phyloP scores from a whole-genome alignment of 1,140 invertebrate genomes.

The Drosophila nigromelanica region DNA sequence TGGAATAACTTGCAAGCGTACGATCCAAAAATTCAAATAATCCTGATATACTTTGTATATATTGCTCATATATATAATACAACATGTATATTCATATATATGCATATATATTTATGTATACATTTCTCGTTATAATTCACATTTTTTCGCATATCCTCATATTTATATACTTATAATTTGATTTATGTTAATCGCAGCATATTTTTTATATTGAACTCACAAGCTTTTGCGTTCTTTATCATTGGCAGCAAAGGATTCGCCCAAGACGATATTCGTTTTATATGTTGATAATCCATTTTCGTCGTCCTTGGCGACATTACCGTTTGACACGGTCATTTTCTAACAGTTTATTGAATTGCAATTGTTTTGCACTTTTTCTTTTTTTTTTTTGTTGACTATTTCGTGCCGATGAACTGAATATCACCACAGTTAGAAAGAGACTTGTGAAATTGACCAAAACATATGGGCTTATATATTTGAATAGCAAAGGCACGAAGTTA shows the following conservation, averaged over 20 bases:
- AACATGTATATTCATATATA: no score
- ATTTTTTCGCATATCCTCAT: neutral
- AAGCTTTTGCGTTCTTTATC: conserved; percentile 58
- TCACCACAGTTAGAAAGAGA: conserved; percentile 14
- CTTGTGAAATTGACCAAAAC: conserved; percentile 29
- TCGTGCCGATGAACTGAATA: conserved; percentile 35
- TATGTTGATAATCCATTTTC: conserved; percentile 61
- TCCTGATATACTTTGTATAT: neutral
- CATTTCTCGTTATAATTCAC: neutral
- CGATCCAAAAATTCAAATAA: no score
- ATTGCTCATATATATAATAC: conserved; percentile 1
- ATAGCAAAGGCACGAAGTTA: conserved; percentile 2
- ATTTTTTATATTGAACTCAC: conserved; percentile 50
- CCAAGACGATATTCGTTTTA: conserved; percentile 68
- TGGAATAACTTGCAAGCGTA: no score
- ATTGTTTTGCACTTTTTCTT: conserved; percentile 7
- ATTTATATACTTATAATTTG: neutral
- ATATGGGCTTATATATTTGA: conserved; percentile 54
- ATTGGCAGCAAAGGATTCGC: conserved; percentile 50
- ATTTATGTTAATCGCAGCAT: neutral
- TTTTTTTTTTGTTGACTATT: neutral
- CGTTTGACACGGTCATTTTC: conserved; percentile 61
- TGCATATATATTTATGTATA: no score
- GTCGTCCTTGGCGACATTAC: conserved; percentile 64
- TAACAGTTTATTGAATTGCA: neutral